phyloP scores from a whole-genome alignment of 2,113 vertebrate genomes.

The Mesembrinibis cayennensis region DNA sequence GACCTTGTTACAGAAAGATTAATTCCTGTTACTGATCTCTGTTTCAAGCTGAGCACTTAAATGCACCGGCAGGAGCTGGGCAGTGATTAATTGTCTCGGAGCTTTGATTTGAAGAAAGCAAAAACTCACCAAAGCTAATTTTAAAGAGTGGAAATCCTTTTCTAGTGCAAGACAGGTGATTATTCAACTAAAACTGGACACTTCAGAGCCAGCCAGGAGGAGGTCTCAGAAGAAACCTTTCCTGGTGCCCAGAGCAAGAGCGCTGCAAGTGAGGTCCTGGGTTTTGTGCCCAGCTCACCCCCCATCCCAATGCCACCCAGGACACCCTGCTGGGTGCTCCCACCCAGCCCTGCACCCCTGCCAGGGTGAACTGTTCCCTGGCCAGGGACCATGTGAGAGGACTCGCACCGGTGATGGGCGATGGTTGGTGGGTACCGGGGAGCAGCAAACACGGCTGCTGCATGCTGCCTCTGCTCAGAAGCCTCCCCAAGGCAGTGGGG shows the following conservation, averaged over 20 bases:
- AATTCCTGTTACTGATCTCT: not conserved
- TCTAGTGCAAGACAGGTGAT: not conserved
- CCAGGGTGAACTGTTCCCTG: not conserved
- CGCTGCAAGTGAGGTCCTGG: not conserved
- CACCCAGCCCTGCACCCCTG: fast-evolving
- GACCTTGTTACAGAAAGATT: not conserved
- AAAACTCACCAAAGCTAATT: not conserved
- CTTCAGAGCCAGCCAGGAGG: not conserved
- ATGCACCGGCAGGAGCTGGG: not conserved
- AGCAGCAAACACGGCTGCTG: not conserved
- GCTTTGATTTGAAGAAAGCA: not conserved
- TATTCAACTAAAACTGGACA: not conserved
- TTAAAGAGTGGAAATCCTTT: not conserved
- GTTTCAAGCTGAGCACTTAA: not conserved
- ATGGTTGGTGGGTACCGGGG: not conserved
- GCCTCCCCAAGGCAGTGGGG: fast-evolving
- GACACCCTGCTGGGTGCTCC: fast-evolving
- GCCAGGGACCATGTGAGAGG: not conserved
- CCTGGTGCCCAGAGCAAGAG: not conserved
- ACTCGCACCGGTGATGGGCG: fast-evolving
- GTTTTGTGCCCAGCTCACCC: not conserved
- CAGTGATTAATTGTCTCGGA: not conserved
- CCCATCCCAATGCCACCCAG: not conserved
- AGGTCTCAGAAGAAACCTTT: not conserved
- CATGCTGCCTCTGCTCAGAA: fast-evolving